phyloP scores from a whole-genome alignment of 2,113 vertebrate genomes.

The Psammodynastes pulverulentus region DNA sequence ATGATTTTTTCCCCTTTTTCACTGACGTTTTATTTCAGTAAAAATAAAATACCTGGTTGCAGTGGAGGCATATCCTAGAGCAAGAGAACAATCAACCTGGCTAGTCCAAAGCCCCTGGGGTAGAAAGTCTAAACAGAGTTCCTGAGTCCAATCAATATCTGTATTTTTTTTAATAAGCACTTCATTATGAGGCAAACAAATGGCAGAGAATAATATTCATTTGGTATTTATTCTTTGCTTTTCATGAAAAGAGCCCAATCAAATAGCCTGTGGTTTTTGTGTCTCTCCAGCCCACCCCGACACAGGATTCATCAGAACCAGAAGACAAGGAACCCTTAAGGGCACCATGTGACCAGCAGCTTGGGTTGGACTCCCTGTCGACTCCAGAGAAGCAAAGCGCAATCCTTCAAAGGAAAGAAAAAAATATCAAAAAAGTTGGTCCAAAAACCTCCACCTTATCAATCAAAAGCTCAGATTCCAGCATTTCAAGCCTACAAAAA shows the following conservation, averaged over 20 bases:
- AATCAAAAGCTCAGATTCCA: neutral
- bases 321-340: conserved; percentile 22
- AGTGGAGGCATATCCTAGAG: neutral
- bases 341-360: conserved; percentile 17
- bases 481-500: neutral
- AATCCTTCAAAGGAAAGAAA: neutral
- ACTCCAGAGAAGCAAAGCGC: neutral
- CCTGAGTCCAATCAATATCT: neutral
- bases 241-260: neutral
- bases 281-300: neutral
- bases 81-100: neutral
- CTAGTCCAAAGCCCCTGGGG: neutral
- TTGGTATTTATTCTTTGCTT: neutral
- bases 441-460: neutral
- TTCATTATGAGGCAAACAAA: neutral
- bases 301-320: conserved; percentile 50
- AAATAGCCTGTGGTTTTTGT: conserved; percentile 16
- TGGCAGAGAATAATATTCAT: neutral
- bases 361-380: neutral
- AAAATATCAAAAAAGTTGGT: neutral
- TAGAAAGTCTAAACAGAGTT: neutral
- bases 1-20: neutral
- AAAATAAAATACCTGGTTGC: neutral
- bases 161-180: neutral
- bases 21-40: neutral